A percentile compares a stretch with the other conserved stretches of the same genome.
Evolutionary conservation across 2,113 vertebrate species (phyloP).

Genomic region (Epinephelus cyanopodus): DNA sequence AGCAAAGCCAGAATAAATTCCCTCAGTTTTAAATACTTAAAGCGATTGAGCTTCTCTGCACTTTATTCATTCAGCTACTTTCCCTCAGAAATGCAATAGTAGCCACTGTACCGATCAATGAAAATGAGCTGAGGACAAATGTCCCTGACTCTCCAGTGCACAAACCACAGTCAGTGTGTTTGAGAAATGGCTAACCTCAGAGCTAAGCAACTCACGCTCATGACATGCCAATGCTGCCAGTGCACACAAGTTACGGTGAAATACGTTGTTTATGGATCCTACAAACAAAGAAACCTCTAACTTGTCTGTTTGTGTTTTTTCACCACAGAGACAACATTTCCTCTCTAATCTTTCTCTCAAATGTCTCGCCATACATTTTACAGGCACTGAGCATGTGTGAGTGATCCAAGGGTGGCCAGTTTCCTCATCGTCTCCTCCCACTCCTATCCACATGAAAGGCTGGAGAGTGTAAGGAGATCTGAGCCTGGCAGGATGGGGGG

Average conservation of each 20-base stretch:
- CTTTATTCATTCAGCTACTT: slow-evolving; percentile 19
- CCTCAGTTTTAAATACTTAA: slow-evolving; percentile 11
- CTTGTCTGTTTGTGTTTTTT: slow-evolving; percentile 16
- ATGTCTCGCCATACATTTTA: slow-evolving; percentile 14
- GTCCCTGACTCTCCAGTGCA: background rate
- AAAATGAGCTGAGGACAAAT: slow-evolving; percentile 24
- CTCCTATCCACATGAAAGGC: slow-evolving; percentile 56
- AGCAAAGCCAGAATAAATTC: slow-evolving; percentile 29
- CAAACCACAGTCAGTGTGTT: slow-evolving; percentile 15
- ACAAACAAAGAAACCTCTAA: slow-evolving; percentile 1
- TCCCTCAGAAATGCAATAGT: slow-evolving; percentile 23
- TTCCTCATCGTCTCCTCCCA: slow-evolving; percentile 23
- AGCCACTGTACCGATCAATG: slow-evolving; percentile 11
- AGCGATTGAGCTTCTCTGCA: slow-evolving; percentile 28
- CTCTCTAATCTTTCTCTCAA: background rate
- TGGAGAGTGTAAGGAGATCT: slow-evolving; percentile 51
- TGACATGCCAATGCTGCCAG: background rate
- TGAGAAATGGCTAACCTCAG: slow-evolving; percentile 27
- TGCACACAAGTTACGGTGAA: slow-evolving; percentile 6
- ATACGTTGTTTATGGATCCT: background rate
- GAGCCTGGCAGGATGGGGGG: slow-evolving; percentile 21
- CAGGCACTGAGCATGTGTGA: background rate
- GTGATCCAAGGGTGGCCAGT: slow-evolving; percentile 41
- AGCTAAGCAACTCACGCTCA: background rate
- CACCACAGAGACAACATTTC: slow-evolving; percentile 10